These are phyloP conservation scores for Puntigrus tetrazona DNA, from an alignment of 2,113 vertebrate species.

Conservation along the genomic window DNA sequence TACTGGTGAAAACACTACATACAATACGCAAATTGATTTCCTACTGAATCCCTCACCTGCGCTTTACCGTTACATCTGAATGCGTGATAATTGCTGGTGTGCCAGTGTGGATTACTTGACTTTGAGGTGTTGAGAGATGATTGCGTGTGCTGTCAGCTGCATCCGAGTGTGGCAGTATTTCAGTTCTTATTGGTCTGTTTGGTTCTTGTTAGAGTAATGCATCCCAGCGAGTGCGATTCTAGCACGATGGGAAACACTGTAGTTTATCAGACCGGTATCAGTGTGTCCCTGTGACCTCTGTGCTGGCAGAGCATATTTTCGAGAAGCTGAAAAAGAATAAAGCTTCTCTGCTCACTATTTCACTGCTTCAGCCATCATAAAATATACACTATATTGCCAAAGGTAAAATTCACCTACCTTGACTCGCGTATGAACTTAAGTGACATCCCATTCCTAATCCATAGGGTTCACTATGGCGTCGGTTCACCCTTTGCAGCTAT, in stretches of 20 bases:
- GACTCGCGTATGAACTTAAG: too few species aligned
- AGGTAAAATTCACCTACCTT: too few species aligned
- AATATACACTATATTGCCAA: too few species aligned
- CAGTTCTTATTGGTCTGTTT: not conserved
- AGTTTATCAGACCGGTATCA: not conserved
- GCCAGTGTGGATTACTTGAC: not conserved
- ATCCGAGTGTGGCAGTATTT: not conserved
- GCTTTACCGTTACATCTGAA: not conserved
- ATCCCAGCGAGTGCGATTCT: not conserved
- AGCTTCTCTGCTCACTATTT: not conserved
- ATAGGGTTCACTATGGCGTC: too few species aligned
- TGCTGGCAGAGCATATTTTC: not conserved
- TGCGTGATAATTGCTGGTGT: not conserved
- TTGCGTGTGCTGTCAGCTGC: constrained; percentile 1
- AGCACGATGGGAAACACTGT: not conserved
- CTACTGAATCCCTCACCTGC: not conserved
- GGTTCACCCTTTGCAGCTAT: too few species aligned
- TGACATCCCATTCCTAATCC: too few species aligned
- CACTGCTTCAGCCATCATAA: not conserved
- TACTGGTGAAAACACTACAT: not conserved
- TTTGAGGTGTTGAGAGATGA: not conserved
- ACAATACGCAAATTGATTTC: not conserved
- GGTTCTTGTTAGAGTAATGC: not conserved
- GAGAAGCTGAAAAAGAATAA: not conserved
- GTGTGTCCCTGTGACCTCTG: not conserved